Evolutionary conservation across 92 coral and sea anemone species (phyloP).

Genomic region (Anthopleura xanthogrammica): DNA sequence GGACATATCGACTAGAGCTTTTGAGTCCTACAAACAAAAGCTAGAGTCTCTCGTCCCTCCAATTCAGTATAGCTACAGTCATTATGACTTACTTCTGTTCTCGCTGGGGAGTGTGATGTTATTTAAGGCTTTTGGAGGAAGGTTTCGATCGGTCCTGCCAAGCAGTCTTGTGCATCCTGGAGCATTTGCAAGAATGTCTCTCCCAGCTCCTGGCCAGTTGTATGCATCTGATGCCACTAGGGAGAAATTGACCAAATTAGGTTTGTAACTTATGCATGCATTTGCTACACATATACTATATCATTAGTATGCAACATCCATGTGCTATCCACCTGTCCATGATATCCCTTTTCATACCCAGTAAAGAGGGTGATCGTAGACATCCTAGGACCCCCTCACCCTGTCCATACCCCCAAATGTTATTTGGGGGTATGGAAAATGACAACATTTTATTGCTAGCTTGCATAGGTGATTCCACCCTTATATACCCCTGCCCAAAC

Average conservation of each 20-base stretch:
- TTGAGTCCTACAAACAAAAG: conserved; percentile 12
- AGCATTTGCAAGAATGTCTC: conserved; percentile 74
- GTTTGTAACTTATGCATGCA: conserved; percentile 20
- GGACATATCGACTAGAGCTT: conserved; percentile 21
- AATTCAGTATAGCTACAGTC: conserved; percentile 23
- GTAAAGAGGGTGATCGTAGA: too few relatives aligned
- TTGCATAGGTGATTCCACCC: too few relatives aligned
- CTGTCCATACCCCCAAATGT: too few relatives aligned
- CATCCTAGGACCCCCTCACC: too few relatives aligned
- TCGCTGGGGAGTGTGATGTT: conserved; percentile 53
- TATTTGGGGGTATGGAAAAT: too few relatives aligned
- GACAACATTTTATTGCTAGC: too few relatives aligned
- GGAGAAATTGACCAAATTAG: conserved; percentile 49
- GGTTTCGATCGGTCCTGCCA: conserved; percentile 75
- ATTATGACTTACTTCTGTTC: conserved; percentile 42
- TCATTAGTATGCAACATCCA: too few relatives aligned
- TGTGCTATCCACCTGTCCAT: too few relatives aligned
- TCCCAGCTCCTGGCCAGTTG: conserved; percentile 78
- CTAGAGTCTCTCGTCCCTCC: conserved; percentile 23
- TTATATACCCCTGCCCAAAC: too few relatives aligned
- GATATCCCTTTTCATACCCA: too few relatives aligned
- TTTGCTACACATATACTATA: too few relatives aligned
- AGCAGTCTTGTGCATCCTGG: conserved; percentile 90
- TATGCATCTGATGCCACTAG: conserved; percentile 70
- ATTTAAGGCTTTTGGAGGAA: conserved; percentile 77